Evolutionary conservation across 2,888 invertebrate species (phyloP).

Genomic region (Lepidocyrtinus sp.): DNA sequence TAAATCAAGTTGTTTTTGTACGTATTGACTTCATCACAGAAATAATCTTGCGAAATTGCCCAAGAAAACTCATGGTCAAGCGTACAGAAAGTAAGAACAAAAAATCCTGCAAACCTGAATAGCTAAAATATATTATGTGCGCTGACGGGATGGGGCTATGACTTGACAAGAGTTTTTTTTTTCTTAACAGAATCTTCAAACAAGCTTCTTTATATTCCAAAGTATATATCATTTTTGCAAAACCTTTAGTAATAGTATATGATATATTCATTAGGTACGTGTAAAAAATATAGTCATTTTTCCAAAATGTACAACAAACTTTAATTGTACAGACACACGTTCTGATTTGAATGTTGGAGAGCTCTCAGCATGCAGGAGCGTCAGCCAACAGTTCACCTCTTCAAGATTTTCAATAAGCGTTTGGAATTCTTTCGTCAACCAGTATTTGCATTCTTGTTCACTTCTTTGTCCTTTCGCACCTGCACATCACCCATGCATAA

Average conservation of each 20-base stretch:
- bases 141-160: neutral
- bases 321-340: no score
- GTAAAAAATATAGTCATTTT: no score
- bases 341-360: no score
- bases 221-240: no score
- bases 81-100: slow-evolving; percentile 12
- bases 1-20: neutral
- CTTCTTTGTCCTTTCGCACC: neutral
- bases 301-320: no score
- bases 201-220: no score
- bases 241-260: no score
- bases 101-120: slow-evolving; percentile 35
- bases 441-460: neutral
- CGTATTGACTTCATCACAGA: neutral
- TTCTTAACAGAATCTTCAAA: neutral
- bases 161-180: slow-evolving; percentile 20
- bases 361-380: no score
- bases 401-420: neutral
- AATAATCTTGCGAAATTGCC: slow-evolving; percentile 44
- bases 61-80: slow-evolving; percentile 50
- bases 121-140: neutral
- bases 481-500: no score
- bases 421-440: neutral
- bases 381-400: no score
- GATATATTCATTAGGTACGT: neutral